phyloP scores from a whole-genome alignment of 2,113 vertebrate genomes.

The Probosciger aterrimus region DNA sequence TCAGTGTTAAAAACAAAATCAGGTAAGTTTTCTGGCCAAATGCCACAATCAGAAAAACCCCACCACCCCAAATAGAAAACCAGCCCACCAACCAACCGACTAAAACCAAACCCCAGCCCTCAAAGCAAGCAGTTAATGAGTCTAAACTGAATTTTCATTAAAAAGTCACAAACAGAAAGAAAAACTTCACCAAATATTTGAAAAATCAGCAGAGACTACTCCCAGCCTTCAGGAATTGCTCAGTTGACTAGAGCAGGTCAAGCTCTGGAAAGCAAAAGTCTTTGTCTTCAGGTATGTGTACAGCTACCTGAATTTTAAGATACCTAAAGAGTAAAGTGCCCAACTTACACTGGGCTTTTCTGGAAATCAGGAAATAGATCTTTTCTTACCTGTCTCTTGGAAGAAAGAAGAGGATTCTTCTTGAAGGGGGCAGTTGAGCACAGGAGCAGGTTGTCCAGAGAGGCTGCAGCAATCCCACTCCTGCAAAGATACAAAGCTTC shows the following conservation, averaged over 20 bases:
- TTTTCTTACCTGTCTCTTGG: background rate
- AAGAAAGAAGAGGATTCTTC: background rate
- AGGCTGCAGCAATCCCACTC: background rate
- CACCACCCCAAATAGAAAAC: background rate
- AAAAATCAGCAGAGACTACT: background rate
- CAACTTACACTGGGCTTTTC: background rate
- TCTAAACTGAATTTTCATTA: background rate
- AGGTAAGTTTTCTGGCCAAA: background rate
- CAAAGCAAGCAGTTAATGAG: background rate
- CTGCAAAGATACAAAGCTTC: background rate
- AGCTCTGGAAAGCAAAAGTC: background rate
- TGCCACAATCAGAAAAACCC: background rate
- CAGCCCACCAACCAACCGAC: fast-evolving
- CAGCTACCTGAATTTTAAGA: background rate
- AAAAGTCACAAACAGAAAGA: background rate
- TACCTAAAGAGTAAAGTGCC: background rate
- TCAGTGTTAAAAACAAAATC: background rate
- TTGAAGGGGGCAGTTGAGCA: fast-evolving
- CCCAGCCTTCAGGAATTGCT: background rate
- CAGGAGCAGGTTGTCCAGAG: background rate
- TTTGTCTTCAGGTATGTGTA: background rate
- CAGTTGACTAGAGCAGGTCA: background rate
- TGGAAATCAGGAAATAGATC: background rate
- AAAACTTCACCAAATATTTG: background rate
- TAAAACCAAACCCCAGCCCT: background rate